These are phyloP conservation scores for Lacanobia oleracea DNA, from an alignment of 2,888 invertebrate species.

Conservation along the genomic window DNA sequence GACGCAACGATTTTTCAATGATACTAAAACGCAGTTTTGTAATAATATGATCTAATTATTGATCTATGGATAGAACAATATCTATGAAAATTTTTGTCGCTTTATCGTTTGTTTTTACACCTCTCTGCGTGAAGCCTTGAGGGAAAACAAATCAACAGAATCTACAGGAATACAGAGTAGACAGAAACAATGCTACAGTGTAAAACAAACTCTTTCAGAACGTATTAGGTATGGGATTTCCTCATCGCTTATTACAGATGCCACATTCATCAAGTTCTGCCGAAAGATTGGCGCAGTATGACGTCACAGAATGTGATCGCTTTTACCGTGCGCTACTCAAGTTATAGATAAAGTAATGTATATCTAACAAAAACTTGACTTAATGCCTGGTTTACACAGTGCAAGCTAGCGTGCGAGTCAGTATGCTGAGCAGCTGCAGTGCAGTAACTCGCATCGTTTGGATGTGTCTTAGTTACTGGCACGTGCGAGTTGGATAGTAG, in stretches of 20 bases:
- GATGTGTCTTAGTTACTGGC: too few relatives aligned
- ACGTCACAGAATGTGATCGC: slow-evolving; percentile 1
- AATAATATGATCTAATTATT: neutral
- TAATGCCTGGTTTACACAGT: too few relatives aligned
- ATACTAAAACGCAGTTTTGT: neutral
- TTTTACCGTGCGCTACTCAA: slow-evolving; percentile 4
- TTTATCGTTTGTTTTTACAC: neutral
- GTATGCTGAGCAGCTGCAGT: too few relatives aligned
- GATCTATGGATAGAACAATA: neutral
- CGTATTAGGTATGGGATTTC: neutral
- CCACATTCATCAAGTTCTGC: neutral
- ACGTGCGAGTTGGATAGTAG: too few relatives aligned
- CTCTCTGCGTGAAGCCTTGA: neutral
- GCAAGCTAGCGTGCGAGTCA: too few relatives aligned
- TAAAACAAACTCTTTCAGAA: neutral
- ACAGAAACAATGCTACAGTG: neutral
- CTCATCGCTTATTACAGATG: slow-evolving; percentile 2
- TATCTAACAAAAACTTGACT: neutral
- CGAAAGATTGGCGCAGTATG: slow-evolving; percentile 24
- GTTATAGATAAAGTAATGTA: neutral
- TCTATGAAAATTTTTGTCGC: too few relatives aligned
- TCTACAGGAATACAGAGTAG: neutral
- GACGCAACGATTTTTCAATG: neutral
- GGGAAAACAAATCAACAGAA: neutral
- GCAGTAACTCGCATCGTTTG: too few relatives aligned